A percentile compares a stretch with the other conserved stretches of the same genome.
Evolutionary conservation across 1,140 invertebrate genomes (phyloP).

Genomic region (Atta colombica): DNA sequence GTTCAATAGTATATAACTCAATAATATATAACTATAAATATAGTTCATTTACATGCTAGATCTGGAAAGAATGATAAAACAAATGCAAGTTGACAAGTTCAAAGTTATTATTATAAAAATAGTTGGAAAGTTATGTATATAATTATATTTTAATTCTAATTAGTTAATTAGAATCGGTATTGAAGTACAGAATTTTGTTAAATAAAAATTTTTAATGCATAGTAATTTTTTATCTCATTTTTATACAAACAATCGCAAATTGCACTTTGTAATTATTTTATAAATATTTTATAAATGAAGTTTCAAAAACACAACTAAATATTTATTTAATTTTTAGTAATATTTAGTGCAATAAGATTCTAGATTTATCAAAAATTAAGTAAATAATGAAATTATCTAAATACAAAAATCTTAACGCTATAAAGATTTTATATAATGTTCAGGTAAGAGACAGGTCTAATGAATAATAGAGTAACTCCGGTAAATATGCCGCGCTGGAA

Average conservation of each 20-base stretch:
- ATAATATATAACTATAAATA: background rate
- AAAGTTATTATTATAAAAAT: slow-evolving; percentile 8
- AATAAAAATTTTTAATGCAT: background rate
- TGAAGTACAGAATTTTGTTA: background rate
- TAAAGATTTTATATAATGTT: no score
- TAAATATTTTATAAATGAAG: background rate
- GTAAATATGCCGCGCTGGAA: no score
- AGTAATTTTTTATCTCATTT: background rate
- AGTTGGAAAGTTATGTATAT: background rate
- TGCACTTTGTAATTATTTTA: background rate
- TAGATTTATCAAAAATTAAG: no score
- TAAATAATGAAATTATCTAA: no score
- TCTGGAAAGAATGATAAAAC: background rate
- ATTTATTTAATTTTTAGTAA: background rate
- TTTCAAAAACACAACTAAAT: background rate
- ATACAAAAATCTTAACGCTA: background rate
- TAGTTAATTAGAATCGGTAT: background rate
- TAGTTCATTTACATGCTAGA: slow-evolving; percentile 38
- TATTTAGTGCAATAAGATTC: background rate
- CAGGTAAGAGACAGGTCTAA: no score
- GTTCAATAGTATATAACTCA: background rate
- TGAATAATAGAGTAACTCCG: no score
- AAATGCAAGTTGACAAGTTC: background rate
- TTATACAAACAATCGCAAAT: background rate
- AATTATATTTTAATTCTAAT: no score